These are phyloP conservation scores for Alligator sinensis DNA, from an alignment of 2,113 vertebrate genomes.

Conservation along the genomic window DNA sequence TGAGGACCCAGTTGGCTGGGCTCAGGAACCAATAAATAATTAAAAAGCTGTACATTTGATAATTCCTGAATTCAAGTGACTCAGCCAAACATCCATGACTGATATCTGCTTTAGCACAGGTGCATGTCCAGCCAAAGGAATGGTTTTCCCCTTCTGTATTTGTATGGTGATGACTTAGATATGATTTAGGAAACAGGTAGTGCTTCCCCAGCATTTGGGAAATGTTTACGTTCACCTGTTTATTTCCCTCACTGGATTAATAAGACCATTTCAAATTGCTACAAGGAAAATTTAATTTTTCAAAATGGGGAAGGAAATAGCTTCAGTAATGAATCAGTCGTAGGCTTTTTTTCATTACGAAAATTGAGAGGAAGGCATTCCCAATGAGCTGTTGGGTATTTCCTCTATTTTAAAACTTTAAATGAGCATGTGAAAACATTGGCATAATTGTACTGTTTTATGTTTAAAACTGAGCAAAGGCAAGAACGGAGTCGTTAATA, in stretches of 20 bases:
- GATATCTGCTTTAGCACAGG: constrained; percentile 57
- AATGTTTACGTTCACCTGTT: constrained; percentile 64
- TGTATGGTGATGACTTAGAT: constrained; percentile 55
- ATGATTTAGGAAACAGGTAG: constrained; percentile 59
- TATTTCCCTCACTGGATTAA: constrained; percentile 64
- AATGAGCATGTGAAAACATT: too few relatives aligned
- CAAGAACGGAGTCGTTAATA: neutral
- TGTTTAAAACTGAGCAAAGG: neutral
- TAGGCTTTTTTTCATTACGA: neutral
- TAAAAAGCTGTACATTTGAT: constrained; percentile 43
- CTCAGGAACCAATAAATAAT: constrained; percentile 54
- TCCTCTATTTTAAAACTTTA: neutral
- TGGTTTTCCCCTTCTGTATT: constrained; percentile 43
- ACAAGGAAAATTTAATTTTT: constrained; percentile 45
- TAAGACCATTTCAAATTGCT: constrained; percentile 60
- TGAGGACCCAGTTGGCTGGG: constrained; percentile 15
- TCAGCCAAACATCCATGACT: constrained; percentile 40
- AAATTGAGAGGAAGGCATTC: neutral
- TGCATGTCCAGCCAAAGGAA: constrained; percentile 24
- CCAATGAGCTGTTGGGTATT: neutral
- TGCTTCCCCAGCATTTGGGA: constrained; percentile 43
- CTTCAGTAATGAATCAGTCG: neutral
- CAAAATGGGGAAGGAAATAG: constrained; percentile 24
- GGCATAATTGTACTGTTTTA: neutral
- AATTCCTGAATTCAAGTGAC: constrained; percentile 34